These are phyloP conservation scores for Apodemia mormo DNA, from an alignment of 2,888 invertebrate species.

Conservation along the genomic window DNA sequence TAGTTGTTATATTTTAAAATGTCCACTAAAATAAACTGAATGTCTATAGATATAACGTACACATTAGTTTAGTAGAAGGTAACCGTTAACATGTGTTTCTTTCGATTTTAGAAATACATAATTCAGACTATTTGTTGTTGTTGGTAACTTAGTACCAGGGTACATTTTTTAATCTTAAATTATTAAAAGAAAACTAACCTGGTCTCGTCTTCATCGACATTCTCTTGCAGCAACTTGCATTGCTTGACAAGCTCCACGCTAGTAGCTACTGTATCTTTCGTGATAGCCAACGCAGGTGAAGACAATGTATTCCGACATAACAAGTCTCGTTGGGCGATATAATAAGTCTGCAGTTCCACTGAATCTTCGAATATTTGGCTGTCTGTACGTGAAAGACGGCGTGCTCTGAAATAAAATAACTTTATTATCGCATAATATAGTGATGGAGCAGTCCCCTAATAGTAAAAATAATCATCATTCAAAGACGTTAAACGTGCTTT, in stretches of 20 bases:
- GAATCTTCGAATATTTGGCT: constrained; percentile 98
- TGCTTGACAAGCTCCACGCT: constrained; percentile 89
- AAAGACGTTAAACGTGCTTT: no score
- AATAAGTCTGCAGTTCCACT: constrained; percentile 94
- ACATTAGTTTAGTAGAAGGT: no score
- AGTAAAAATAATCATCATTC: not conserved
- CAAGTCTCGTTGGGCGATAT: constrained; percentile 87
- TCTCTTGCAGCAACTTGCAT: constrained; percentile 48
- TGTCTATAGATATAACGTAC: no score
- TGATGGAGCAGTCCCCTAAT: not conserved
- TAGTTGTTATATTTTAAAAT: no score
- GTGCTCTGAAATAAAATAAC: constrained; percentile 80
- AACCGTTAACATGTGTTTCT: no score
- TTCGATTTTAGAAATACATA: no score
- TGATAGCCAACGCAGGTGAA: constrained; percentile 93
- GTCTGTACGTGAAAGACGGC: constrained; percentile 93
- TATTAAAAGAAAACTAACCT: constrained; percentile 48
- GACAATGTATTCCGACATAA: constrained; percentile 90
- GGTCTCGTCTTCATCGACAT: constrained; percentile 86
- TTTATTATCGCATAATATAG: no score
- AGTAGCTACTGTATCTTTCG: constrained; percentile 87
- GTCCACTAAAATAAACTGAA: no score
- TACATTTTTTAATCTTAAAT: no score
- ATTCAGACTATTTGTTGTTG: no score
- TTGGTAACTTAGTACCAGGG: no score